These are phyloP conservation scores for Okamejei kenojei DNA, from an alignment of 2,797 vertebrate genomes.

Conservation along the genomic window DNA sequence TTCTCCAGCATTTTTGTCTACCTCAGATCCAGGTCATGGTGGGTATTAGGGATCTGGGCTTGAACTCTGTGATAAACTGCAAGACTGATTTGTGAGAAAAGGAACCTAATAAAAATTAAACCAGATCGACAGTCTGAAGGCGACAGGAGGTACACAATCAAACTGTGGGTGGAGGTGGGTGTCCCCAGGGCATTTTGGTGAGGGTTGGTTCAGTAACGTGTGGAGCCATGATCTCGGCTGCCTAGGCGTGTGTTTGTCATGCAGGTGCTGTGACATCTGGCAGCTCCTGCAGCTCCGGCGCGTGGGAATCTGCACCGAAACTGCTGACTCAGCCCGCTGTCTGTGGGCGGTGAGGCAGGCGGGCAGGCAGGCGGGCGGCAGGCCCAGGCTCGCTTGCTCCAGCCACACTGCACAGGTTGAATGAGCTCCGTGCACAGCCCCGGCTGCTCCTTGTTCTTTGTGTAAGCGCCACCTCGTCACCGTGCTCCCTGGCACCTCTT, in stretches of 20 bases:
- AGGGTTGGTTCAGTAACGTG: constrained; percentile 23
- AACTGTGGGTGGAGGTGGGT: background rate
- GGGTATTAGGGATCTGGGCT: background rate
- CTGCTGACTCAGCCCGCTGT: constrained; percentile 44
- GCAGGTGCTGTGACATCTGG: constrained; percentile 35
- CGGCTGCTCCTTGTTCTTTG: constrained; percentile 1
- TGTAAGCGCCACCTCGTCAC: background rate
- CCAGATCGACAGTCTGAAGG: background rate
- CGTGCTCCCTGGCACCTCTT: background rate
- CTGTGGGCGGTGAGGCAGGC: constrained; percentile 42
- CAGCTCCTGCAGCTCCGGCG: background rate
- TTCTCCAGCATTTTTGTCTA: too few species aligned
- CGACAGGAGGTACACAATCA: background rate
- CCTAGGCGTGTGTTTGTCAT: constrained; percentile 21
- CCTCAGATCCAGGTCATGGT: too few species aligned
- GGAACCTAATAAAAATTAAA: background rate
- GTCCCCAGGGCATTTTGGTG: background rate
- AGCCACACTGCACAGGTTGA: background rate
- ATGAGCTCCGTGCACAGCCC: background rate
- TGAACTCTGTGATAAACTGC: background rate
- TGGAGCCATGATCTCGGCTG: constrained; percentile 8
- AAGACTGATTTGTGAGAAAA: background rate
- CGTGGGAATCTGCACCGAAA: constrained; percentile 49
- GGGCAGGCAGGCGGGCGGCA: constrained; percentile 8
- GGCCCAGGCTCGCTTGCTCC: constrained; percentile 41